Percentiles rank a stretch among this genome's conserved stretches.
Conservation (phyloP, 2,113 vertebrate species). For the Rhea americana region DNA sequence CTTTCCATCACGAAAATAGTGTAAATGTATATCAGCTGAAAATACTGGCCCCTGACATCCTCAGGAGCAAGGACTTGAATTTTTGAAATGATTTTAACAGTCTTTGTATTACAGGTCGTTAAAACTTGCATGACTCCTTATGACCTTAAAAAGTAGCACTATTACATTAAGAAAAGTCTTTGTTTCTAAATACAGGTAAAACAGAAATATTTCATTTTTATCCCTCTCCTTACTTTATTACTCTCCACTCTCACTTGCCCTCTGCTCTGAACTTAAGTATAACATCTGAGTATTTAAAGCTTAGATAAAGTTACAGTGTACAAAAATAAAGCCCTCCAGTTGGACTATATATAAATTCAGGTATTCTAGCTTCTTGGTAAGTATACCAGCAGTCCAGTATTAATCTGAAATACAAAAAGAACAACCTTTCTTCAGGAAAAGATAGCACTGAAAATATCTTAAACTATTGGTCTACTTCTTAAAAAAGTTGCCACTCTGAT, state of each 20-base stretch:
- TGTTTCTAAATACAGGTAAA: background rate
- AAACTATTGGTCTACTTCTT: background rate
- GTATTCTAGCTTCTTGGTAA: background rate
- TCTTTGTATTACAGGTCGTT: accelerated
- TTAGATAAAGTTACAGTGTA: background rate
- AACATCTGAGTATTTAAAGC: background rate
- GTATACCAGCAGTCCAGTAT: background rate
- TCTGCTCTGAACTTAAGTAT: background rate
- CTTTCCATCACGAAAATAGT: background rate
- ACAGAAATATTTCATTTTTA: background rate
- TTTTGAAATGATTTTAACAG: background rate
- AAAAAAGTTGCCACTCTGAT: background rate
- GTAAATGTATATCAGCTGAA: background rate
- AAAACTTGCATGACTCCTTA: background rate
- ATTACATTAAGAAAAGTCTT: background rate
- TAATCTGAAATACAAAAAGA: background rate
- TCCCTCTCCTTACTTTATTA: background rate
- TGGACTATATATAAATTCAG: background rate
- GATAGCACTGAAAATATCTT: background rate
- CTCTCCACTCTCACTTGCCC: background rate
- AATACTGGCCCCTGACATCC: background rate
- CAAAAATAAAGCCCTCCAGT: background rate
- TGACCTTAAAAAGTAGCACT: background rate
- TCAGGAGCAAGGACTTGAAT: background rate
- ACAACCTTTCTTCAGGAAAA: background rate